These are phyloP conservation scores for Cebidichthys violaceus DNA, from an alignment of 2,113 vertebrate genomes.

Conservation along the genomic window DNA sequence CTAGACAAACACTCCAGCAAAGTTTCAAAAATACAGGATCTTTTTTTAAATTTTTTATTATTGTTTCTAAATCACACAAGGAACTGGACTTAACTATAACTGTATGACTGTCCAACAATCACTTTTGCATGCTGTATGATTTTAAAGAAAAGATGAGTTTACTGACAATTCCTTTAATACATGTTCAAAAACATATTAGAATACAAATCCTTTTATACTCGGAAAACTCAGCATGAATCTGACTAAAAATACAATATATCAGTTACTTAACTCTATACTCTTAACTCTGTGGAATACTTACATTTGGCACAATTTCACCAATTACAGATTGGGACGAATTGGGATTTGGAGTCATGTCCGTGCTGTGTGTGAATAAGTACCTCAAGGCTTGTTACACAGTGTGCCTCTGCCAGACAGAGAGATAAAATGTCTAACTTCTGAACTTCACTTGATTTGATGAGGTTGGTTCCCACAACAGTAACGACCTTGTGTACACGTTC, in stretches of 20 bases:
- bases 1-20: background rate
- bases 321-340: background rate
- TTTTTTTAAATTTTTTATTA: background rate
- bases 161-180: background rate
- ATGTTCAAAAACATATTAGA: background rate
- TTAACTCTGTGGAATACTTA: slow-evolving; percentile 1
- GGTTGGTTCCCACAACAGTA: background rate
- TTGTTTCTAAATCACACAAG: background rate
- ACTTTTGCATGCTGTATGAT: background rate
- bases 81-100: background rate
- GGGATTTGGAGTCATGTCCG: background rate
- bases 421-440: background rate
- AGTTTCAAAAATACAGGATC: background rate
- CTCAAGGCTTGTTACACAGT: background rate
- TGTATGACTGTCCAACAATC: background rate
- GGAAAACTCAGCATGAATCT: background rate
- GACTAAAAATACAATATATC: background rate
- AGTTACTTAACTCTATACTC: background rate
- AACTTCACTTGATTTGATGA: background rate
- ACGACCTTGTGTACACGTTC: background rate
- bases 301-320: background rate
- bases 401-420: background rate
- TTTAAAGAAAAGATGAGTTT: background rate
- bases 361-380: background rate
- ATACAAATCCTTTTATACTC: background rate